Conservation (phyloP, 2,113 vertebrate species). For the Rattus rattus region DNA sequence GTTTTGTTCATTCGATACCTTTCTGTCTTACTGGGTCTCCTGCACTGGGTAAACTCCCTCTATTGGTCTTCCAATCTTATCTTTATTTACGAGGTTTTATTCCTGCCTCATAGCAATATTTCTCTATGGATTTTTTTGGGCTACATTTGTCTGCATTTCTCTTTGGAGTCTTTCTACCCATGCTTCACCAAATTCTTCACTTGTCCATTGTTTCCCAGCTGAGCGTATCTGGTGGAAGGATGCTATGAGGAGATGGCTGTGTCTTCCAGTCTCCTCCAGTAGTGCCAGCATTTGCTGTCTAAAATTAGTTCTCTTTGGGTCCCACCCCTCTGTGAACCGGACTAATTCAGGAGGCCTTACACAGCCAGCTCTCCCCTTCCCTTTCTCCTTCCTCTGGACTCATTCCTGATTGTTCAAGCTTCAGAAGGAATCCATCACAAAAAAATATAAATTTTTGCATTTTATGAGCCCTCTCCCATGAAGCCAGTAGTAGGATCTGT, state of each 20-base stretch:
- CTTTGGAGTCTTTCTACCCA: neutral
- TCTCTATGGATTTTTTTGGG: neutral
- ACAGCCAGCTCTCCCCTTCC: neutral
- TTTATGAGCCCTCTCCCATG: neutral
- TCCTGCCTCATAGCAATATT: neutral
- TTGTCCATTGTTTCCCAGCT: neutral
- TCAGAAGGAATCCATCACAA: constrained; percentile 5
- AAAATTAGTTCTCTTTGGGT: neutral
- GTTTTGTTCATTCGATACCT: neutral
- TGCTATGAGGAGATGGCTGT: neutral
- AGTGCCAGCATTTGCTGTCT: neutral
- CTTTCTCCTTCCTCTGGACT: neutral
- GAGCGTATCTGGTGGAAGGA: neutral
- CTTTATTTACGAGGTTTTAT: neutral
- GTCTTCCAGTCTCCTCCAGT: neutral
- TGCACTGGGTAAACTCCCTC: neutral
- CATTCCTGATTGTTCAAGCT: neutral
- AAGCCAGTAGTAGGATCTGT: neutral
- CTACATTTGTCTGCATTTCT: neutral
- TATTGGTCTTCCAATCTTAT: neutral
- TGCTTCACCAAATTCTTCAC: neutral
- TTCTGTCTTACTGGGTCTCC: neutral
- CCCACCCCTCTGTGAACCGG: neutral
- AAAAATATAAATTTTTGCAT: neutral
- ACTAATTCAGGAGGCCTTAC: neutral